phyloP scores from a whole-genome alignment of 2,888 invertebrate genomes.

The Erebia aethiops region DNA sequence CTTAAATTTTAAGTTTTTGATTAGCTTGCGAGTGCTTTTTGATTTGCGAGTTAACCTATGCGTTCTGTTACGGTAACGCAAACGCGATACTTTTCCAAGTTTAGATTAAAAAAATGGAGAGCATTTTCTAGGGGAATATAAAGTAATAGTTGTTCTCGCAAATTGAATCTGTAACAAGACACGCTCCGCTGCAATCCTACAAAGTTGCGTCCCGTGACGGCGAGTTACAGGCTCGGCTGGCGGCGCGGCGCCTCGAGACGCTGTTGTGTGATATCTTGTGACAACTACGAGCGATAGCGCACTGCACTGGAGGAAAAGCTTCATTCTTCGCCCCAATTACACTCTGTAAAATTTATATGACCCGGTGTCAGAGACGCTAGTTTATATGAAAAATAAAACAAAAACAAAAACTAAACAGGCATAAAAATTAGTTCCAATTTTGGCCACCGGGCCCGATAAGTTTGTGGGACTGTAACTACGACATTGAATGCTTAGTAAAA shows the following conservation, averaged over 20 bases:
- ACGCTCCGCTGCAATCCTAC: neutral
- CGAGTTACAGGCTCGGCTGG: neutral
- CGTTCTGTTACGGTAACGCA: too few species aligned
- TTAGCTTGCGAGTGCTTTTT: neutral
- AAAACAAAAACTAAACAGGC: too few species aligned
- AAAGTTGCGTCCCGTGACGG: neutral
- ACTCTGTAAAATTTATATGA: too few species aligned
- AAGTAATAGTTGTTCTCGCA: slow-evolving; percentile 2
- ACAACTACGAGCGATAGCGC: neutral
- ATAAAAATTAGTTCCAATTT: too few species aligned
- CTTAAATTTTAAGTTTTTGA: neutral
- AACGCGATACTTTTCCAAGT: neutral
- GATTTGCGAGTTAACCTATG: neutral
- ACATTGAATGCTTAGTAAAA: too few species aligned
- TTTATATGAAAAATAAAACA: too few species aligned
- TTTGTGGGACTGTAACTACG: too few species aligned
- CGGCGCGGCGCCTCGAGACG: neutral
- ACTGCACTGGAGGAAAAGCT: too few species aligned
- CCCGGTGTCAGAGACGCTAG: too few species aligned
- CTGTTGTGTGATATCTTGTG: neutral
- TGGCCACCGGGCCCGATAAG: too few species aligned
- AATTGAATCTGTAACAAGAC: slow-evolving; percentile 8
- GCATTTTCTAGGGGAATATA: neutral
- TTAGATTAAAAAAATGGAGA: neutral
- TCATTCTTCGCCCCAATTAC: too few species aligned